phyloP scores from a whole-genome alignment of 2,113 vertebrate genomes.

The Numenius arquata region DNA sequence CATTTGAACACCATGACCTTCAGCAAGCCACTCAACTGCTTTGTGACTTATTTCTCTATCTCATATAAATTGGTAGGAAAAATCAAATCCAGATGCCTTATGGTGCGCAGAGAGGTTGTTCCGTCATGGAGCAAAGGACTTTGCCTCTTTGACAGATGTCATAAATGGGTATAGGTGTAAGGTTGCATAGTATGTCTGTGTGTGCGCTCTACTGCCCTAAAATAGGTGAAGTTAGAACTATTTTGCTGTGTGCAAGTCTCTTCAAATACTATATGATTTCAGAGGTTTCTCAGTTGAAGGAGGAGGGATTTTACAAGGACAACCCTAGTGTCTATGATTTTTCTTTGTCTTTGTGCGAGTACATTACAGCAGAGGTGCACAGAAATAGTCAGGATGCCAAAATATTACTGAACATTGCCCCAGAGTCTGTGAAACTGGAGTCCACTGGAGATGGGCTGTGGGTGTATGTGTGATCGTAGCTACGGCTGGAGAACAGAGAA shows the following conservation, averaged over 20 bases:
- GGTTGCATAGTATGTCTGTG: background rate
- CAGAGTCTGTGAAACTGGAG: background rate
- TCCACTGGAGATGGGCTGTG: background rate
- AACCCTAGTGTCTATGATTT: background rate
- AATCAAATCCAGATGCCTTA: background rate
- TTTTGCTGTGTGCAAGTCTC: background rate
- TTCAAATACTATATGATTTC: background rate
- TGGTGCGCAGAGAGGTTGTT: background rate
- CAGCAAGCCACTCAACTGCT: background rate
- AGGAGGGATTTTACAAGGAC: background rate
- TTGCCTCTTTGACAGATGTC: background rate
- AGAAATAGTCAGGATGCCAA: background rate
- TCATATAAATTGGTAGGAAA: background rate
- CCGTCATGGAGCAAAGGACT: background rate
- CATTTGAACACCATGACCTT: background rate
- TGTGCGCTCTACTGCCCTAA: background rate
- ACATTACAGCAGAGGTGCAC: background rate
- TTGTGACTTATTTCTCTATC: background rate
- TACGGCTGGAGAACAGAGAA: background rate
- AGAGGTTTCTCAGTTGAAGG: background rate
- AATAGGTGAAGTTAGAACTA: background rate
- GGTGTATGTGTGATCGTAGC: background rate
- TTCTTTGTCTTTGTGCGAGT: background rate
- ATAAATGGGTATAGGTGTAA: background rate
- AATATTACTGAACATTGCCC: background rate